Conservation (phyloP, 2,797 vertebrate species). For the Cossypha heuglini region DNA sequence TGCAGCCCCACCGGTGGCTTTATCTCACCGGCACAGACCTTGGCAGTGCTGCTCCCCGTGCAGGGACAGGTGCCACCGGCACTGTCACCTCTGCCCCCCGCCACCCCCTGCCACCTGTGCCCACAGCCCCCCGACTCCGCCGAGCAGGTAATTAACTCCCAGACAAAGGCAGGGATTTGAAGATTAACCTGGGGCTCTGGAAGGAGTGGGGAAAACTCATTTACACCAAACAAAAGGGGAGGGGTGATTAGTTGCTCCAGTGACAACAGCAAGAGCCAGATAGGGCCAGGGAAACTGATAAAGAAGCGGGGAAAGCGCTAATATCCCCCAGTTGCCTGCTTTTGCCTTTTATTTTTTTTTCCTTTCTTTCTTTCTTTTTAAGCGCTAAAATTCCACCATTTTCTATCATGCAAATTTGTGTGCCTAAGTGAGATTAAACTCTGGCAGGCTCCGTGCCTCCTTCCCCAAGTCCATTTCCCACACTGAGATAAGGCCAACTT, state of each 20-base stretch:
- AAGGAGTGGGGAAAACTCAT: constrained; percentile 76
- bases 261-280: constrained; percentile 66
- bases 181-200: constrained; percentile 69
- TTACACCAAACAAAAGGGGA: constrained; percentile 76
- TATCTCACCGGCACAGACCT: constrained; percentile 12
- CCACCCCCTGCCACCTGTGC: background rate
- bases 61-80: background rate
- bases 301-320: constrained; percentile 39
- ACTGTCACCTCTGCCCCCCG: background rate
- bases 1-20: background rate
- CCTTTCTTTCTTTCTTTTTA: constrained; percentile 15
- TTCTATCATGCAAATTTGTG: constrained; percentile 62
- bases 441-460: background rate
- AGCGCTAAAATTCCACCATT: constrained; percentile 33
- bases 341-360: background rate
- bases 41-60: background rate
- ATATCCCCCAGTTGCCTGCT: constrained; percentile 37
- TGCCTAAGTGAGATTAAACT: constrained; percentile 64
- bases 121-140: background rate
- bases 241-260: constrained; percentile 66
- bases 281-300: constrained; percentile 53
- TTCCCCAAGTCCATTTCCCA: constrained; percentile 57
- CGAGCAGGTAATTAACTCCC: constrained; percentile 77
- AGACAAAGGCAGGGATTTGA: constrained; percentile 77
- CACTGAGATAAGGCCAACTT: constrained; percentile 22